Conservation (phyloP, 2,113 vertebrate genomes). For the Nothocercus julius region DNA sequence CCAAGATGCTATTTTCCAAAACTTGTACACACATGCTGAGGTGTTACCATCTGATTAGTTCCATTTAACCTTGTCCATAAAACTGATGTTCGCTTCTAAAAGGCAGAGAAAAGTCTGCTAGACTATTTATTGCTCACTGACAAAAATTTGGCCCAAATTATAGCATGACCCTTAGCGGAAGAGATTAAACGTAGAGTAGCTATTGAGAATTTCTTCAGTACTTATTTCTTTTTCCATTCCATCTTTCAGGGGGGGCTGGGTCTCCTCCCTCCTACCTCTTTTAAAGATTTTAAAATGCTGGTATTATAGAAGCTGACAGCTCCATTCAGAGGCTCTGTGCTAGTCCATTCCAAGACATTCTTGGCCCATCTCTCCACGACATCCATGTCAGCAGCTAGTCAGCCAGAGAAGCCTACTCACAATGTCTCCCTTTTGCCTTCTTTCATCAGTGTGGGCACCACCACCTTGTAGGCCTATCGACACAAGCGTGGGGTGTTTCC, state of each 20-base stretch:
- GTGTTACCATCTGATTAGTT: background rate
- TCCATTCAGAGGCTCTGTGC: slow-evolving; percentile 4
- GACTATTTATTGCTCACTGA: background rate
- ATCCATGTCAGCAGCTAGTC: slow-evolving; percentile 48
- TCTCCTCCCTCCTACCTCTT: background rate
- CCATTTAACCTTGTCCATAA: background rate
- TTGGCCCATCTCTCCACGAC: slow-evolving; percentile 52
- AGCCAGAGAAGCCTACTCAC: slow-evolving; percentile 47
- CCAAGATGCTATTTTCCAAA: background rate
- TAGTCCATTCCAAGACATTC: slow-evolving; percentile 56
- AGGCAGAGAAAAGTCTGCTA: background rate
- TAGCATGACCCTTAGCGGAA: background rate
- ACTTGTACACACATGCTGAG: background rate
- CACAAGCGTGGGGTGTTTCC: background rate
- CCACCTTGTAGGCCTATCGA: background rate
- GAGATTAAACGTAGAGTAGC: background rate
- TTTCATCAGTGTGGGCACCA: background rate
- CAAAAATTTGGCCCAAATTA: slow-evolving; percentile 34
- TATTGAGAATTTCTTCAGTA: background rate
- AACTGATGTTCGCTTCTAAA: background rate
- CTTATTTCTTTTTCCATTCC: background rate
- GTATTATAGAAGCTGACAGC: background rate
- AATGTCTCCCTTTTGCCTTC: background rate
- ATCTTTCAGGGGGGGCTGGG: background rate
- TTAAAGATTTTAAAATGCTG: slow-evolving; percentile 15